These are phyloP conservation scores for Neodiprion fabricii DNA, from an alignment of 1,140 invertebrate genomes.

Conservation along the genomic window DNA sequence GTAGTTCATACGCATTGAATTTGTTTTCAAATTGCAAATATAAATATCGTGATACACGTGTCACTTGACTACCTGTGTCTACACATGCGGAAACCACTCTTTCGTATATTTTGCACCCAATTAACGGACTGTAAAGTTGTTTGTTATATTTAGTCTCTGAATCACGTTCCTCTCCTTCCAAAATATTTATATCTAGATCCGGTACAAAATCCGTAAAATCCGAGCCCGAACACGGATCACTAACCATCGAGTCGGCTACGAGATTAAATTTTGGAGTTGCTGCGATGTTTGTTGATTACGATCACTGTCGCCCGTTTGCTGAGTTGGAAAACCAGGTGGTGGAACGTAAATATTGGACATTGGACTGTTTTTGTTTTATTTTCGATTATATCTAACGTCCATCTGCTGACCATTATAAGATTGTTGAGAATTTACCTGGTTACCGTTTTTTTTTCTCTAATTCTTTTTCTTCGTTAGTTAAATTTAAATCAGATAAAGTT, in stretches of 20 bases:
- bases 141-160: background rate
- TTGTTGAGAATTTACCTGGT: background rate
- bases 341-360: background rate
- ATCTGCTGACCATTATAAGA: background rate
- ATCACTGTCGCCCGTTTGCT: background rate
- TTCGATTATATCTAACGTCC: background rate
- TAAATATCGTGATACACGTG: slow-evolving; percentile 8
- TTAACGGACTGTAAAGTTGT: background rate
- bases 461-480: background rate
- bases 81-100: slow-evolving; percentile 6
- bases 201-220: background rate
- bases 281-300: background rate
- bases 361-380: background rate
- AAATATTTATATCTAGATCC: slow-evolving; percentile 1
- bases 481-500: background rate
- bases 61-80: slow-evolving; percentile 23
- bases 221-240: background rate
- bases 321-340: background rate
- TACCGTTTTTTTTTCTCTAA: background rate
- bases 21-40: slow-evolving; percentile 10
- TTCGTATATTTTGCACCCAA: background rate
- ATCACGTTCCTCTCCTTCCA: background rate
- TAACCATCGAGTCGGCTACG: background rate
- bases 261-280: background rate
- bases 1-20: slow-evolving; percentile 11